Conservation (phyloP, 2,888 invertebrate species). For the Heteropelma amictum region DNA sequence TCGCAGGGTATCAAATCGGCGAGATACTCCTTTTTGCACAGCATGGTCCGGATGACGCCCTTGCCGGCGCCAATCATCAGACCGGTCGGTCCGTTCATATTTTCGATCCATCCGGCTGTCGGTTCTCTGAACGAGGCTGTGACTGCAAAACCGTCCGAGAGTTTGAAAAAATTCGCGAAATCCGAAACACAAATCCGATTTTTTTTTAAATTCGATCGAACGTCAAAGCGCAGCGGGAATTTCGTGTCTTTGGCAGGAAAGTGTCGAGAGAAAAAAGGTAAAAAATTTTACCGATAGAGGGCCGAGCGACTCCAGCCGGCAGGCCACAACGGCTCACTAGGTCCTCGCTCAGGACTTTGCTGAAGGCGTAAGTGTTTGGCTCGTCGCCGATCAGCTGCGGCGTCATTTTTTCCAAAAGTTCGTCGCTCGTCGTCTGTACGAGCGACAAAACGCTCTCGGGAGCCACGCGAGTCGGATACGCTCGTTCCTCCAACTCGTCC, state of each 20-base stretch:
- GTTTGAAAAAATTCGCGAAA: not conserved
- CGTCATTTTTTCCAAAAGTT: conserved; percentile 82
- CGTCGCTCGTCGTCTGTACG: conserved; percentile 84
- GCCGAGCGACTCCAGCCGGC: conserved; percentile 91
- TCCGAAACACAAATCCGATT: not conserved
- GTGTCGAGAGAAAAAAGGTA: not conserved
- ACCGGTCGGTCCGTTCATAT: conserved; percentile 93
- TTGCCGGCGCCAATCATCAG: conserved; percentile 89
- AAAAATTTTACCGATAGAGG: conserved; percentile 88
- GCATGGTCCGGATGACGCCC: conserved; percentile 92
- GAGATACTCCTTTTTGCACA: conserved; percentile 82
- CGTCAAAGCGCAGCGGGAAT: too few species aligned
- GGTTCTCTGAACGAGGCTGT: conserved; percentile 89
- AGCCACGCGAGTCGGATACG: conserved; percentile 83
- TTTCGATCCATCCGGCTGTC: conserved; percentile 93
- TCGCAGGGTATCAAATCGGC: conserved; percentile 90
- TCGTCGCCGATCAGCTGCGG: conserved; percentile 86
- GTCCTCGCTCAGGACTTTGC: conserved; percentile 95
- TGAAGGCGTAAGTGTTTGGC: conserved; percentile 97
- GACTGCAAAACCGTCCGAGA: conserved; percentile 79
- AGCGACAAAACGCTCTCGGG: conserved; percentile 84
- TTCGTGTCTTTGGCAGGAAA: not conserved
- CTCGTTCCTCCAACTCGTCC: conserved; percentile 86
- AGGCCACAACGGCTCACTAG: conserved; percentile 86
- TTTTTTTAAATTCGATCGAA: not conserved